Percentiles rank a stretch among this genome's conserved stretches.
Evolutionary conservation across 1,140 invertebrate genomes (phyloP).

Genomic region (Tetraneura akinire): DNA sequence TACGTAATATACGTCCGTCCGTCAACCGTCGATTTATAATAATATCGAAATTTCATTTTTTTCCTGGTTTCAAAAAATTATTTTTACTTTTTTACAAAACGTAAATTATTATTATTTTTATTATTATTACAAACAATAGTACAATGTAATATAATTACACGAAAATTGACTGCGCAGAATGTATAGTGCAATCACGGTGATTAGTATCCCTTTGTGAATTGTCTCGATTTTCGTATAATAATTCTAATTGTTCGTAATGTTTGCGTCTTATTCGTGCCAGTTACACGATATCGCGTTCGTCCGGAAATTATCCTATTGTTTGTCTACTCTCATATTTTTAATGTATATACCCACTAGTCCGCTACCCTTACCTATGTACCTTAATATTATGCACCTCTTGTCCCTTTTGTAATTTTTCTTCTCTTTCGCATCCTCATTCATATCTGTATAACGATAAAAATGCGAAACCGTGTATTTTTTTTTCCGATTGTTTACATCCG

Average conservation of each 20-base stretch:
- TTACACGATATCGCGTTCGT: neutral
- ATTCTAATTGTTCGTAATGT: neutral
- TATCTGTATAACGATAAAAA: no score
- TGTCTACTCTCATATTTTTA: neutral
- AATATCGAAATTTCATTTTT: no score
- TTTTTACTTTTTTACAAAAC: no score
- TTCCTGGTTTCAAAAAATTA: no score
- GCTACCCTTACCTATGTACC: no score
- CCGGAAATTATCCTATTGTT: slow-evolving; percentile 11
- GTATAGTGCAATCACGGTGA: neutral
- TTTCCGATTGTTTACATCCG: neutral
- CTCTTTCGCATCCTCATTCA: neutral
- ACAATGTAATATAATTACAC: neutral
- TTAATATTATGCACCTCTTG: no score
- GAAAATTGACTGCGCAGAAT: neutral
- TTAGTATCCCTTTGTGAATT: neutral
- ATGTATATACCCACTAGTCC: no score
- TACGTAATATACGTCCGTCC: no score
- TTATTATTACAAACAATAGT: no score
- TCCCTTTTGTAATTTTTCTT: neutral
- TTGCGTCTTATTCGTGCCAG: neutral
- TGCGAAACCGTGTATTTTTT: neutral
- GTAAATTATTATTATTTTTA: no score
- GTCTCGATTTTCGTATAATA: neutral
- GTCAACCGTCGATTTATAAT: no score